Base-by-base conservation (phyloP, 2,797 vertebrate genomes). In the Staurois parvus region DNA sequence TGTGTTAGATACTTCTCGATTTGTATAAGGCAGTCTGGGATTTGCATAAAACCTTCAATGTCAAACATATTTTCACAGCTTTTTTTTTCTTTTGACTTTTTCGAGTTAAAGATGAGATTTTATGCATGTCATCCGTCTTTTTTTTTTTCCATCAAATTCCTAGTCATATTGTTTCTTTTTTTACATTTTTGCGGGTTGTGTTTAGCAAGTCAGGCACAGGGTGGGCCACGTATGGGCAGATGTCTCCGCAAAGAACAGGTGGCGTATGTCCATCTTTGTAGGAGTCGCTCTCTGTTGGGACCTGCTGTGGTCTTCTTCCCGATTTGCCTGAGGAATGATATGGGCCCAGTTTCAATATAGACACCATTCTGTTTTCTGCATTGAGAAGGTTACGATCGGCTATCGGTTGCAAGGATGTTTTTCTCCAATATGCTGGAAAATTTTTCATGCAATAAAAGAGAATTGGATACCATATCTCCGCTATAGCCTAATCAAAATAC, bases 31-130 rank as follows among this genome's bases (percentile, higher is more conserved):
- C 76, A 52, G 56, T 42, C 68, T 56, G 62, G 72, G 69, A 73
- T 78, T 83, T 78, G 80, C 81, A 87, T 87, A 84, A 79, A 72
- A 72, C 30, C 59, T 83, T 86, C 75, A 79, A 82, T 87, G 81
- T 87, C 81, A 87, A 78, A 62, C 69, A 73, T 42, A 40, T 83
- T 79, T 79, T 85, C 40, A 19, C 52, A 81, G 79, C 69, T 81
- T 78, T 75, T 66, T 73, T 52, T 79, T 78, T 66, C 13, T 48
- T 68, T 73, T 81, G 32, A 78, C 76, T 79, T 79, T 69, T 84
- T 84, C 26, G 5, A 62, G 69, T 12, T 62, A 74, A 15, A 75
- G 7, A 75, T 30, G 34, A 29, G 52, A 81, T 62, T 73, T 72
- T 64, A 66, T 66, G 64, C 64, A 66, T 66, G 79, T 81, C 79